Percentiles rank a stretch among this genome's conserved stretches.
These are phyloP conservation scores for Holocentrus rufus DNA, from an alignment of 2,797 vertebrate genomes.

Conservation along the genomic window DNA sequence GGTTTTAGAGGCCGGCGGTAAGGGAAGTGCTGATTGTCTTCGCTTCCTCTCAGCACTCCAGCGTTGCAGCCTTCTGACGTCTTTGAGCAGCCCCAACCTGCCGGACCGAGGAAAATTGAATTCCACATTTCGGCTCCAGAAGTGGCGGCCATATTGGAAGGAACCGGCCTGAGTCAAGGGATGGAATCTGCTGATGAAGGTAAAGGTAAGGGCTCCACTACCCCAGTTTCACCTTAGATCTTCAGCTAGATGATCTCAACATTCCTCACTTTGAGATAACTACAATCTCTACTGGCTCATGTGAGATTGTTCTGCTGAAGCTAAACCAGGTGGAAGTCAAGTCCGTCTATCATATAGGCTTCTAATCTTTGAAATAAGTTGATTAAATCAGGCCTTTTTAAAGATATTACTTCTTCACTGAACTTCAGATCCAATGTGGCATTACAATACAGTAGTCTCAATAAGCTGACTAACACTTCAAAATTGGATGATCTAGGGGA, in stretches of 20 bases:
- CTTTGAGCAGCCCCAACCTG: conserved; percentile 89
- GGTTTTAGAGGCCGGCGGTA: conserved; percentile 36
- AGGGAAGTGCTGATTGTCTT: conserved; percentile 46
- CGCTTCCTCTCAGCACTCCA: conserved; percentile 78
- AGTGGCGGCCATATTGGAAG: conserved; percentile 78
- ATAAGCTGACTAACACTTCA: not conserved
- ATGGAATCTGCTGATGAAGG: conserved; percentile 68
- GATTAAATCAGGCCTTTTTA: too few relatives aligned
- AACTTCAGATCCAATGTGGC: too few relatives aligned
- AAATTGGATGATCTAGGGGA: not conserved
- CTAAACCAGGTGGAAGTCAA: not conserved
- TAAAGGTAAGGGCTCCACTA: conserved; percentile 75
- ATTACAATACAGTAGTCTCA: not conserved
- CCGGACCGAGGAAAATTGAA: conserved; percentile 91
- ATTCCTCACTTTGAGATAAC: not conserved
- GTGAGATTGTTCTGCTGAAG: not conserved
- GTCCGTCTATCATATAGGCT: too few relatives aligned
- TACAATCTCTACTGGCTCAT: not conserved
- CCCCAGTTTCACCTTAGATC: not conserved
- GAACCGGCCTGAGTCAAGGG: conserved; percentile 54
- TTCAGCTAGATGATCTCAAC: not conserved
- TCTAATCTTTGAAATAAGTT: too few relatives aligned
- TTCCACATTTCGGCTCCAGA: conserved; percentile 91
- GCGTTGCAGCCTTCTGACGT: conserved; percentile 92
- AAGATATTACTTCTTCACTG: too few relatives aligned